Base-by-base conservation (phyloP, 35 echinoderm and acorn worm species). In the Apostichopus californicus region DNA sequence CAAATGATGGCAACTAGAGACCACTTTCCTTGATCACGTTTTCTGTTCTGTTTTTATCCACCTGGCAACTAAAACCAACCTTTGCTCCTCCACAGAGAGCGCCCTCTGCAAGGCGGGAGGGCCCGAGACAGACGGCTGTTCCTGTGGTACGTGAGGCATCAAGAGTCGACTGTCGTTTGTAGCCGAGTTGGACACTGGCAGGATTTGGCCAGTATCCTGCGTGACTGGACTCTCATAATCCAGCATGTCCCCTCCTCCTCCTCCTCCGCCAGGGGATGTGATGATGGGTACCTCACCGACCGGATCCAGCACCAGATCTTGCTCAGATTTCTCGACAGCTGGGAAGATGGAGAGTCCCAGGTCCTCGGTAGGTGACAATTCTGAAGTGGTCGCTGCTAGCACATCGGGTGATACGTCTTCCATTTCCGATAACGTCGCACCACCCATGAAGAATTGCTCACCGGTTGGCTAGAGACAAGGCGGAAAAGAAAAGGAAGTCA, bases 61-160 rank as follows among this genome's bases (percentile, higher is more conserved):
- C 58, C 7, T 12, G 5, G 58, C 8, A 9, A 61, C 12, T 61
- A 11, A 61, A 8, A 60, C 81, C 15, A 21, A 85, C 81, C 17
- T 85, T 55, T 85, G 81, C 14, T 85, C 81, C 54, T 85, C 81
- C 2, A 85, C 81, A n/a, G 81, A 85, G 20, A 85, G 81, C n/a
- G 55, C 15, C 18, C 81, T 85, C 56, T 85, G 54, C 55, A 85
- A 59, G 2, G 24, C 81, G 8, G 81, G 81, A 15, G 3, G 55
- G 5, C 11, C 5, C 18, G 81, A 57, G 5, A 57, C 17, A 5
- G 55, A 59, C 15, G 54, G 55, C 81, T 85, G 81, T 8, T 85
- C 81, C 57, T 83, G 80, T 75, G 12, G 14, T n/a, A 85, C 80
- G 7, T 57, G 52, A n/a, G 80, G 80, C 80, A 83, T 55, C 28